These are phyloP conservation scores for Tetramorium parvispinum DNA, from an alignment of 1,140 invertebrate genomes.

Conservation along the genomic window DNA sequence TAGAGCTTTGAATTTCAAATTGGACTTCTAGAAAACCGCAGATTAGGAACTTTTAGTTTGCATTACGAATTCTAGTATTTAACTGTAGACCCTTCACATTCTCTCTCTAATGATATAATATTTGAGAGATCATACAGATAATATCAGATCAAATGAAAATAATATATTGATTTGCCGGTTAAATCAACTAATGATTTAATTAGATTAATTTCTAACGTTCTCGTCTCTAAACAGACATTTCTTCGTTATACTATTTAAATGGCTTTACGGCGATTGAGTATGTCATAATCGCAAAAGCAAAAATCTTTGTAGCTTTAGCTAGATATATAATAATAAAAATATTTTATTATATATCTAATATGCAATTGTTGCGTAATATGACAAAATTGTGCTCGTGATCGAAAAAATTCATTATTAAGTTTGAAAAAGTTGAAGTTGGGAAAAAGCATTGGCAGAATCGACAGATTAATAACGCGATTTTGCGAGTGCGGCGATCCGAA, in stretches of 20 bases:
- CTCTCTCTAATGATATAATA: background rate
- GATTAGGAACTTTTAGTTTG: background rate
- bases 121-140: background rate
- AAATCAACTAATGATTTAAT: background rate
- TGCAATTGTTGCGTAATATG: background rate
- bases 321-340: background rate
- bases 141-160: background rate
- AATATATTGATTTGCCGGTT: background rate
- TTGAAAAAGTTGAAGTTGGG: background rate
- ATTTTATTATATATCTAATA: no score
- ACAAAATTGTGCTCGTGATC: background rate
- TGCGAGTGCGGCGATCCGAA: constrained; percentile 1
- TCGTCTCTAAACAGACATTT: background rate
- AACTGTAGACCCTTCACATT: background rate
- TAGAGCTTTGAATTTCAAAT: background rate
- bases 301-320: background rate
- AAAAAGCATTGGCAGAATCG: background rate
- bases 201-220: background rate
- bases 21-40: background rate
- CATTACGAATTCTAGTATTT: constrained; percentile 1
- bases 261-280: background rate
- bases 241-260: background rate
- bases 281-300: background rate
- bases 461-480: constrained; percentile 26
- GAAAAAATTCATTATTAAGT: background rate